These are phyloP conservation scores for Amiota mariae DNA, from an alignment of 2,888 invertebrate species.

Conservation along the genomic window DNA sequence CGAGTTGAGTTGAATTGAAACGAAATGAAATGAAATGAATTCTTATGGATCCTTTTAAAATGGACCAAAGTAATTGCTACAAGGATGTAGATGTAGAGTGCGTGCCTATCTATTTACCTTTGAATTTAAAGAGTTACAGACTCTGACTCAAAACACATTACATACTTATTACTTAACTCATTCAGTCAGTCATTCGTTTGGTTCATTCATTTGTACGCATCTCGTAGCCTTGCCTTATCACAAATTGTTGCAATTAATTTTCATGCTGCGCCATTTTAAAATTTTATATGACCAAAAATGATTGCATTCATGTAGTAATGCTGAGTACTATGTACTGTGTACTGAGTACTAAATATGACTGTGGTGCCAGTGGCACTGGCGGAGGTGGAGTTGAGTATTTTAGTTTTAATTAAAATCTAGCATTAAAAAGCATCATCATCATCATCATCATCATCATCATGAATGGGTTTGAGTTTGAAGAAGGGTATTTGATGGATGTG, in stretches of 20 bases:
- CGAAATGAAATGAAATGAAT: too few relatives aligned
- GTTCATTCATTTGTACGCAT: too few relatives aligned
- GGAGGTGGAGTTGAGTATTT: neutral
- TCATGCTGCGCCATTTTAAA: conserved; percentile 24
- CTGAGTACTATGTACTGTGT: neutral
- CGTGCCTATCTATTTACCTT: too few relatives aligned
- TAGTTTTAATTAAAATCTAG: conserved; percentile 29
- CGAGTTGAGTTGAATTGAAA: too few relatives aligned
- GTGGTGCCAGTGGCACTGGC: neutral
- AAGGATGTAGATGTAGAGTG: neutral
- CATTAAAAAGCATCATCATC: conserved; percentile 1
- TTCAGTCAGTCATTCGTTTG: too few relatives aligned
- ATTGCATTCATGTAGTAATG: neutral
- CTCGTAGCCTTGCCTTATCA: too few relatives aligned
- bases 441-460: too few relatives aligned
- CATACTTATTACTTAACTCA: too few relatives aligned
- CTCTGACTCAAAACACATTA: too few relatives aligned
- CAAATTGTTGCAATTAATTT: conserved; percentile 26
- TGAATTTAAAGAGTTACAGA: too few relatives aligned
- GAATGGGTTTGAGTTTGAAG: too few relatives aligned
- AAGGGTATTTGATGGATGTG: neutral
- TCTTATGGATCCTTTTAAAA: too few relatives aligned
- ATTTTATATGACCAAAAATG: conserved; percentile 15
- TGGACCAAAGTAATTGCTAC: neutral
- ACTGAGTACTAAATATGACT: neutral